Base-by-base conservation (phyloP, 2,113 vertebrate species). In the Oreotrochilus melanogaster region DNA sequence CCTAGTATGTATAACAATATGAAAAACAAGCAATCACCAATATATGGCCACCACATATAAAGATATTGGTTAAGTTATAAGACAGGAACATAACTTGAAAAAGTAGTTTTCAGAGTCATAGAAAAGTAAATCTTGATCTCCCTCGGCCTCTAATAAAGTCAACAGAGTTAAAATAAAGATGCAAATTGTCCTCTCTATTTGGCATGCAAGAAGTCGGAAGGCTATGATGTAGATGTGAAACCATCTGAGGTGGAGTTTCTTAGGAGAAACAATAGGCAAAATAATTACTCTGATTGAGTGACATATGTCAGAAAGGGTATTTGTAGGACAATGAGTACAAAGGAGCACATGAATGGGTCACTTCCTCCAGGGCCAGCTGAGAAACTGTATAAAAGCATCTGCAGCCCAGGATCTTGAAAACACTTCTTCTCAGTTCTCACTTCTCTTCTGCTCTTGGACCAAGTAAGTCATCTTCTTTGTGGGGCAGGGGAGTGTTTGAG, bases 171-270 rank as follows among this genome's bases (percentile, higher is more conserved):
- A 4, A 54, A 16, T 23, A 7, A 57, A 67, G 43, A 31, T 14
- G 18, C 37, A 66, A 45, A 35, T 39, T 1, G 1, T 3, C 5
- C 16, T 23, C 13, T 3, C 8, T 0, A 3, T 21, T 21, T 43
- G 79, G 69, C 30, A 19, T 14, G 14, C 12, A 37, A 10, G 21
- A 54, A 45, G 35, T 53, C 37, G 22, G 24, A 1, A 4, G 53
- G 18, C 48, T 51, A 9, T n/a, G 57, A 69, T 6, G 7, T 7
- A 14, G 53, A 47, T 51, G 37, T 23, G 25, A 58, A 62, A 22
- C 37, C 18, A 10, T 57, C 10, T 11, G 2, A 64, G 71, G 92
- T 27, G 76, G 80, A 69, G 71, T 31, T 56, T 45, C 7, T 80
- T 45, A 17, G n/a, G 9, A 88, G 33, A 60, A 85, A 81, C 60